Percentiles rank a stretch among this genome's conserved stretches.
phyloP scores from a whole-genome alignment of 2,797 vertebrate genomes.

The Taeniopygia guttata region DNA sequence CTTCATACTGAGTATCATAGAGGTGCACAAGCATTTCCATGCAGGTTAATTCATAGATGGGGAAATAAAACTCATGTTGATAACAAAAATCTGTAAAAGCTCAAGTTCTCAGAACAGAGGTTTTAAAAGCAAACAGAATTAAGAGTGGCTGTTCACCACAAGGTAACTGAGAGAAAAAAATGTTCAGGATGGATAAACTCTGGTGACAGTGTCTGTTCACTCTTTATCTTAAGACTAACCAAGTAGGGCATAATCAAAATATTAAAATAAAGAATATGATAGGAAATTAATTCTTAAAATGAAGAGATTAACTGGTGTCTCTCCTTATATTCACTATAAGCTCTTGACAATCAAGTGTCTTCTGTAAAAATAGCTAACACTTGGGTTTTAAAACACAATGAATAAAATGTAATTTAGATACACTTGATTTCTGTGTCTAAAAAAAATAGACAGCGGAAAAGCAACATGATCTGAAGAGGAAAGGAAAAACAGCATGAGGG shows the following conservation, averaged over 20 bases:
- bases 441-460: background rate
- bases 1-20: background rate
- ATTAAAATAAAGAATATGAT: slow-evolving; percentile 15
- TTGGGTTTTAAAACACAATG: background rate
- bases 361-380: background rate
- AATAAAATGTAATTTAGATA: slow-evolving; percentile 44
- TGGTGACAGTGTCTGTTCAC: background rate
- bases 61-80: background rate
- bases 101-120: background rate
- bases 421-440: background rate
- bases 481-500: background rate
- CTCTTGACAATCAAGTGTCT: background rate
- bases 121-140: background rate
- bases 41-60: background rate
- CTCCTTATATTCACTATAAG: slow-evolving; percentile 1
- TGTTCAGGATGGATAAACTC: background rate
- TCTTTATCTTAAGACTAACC: background rate
- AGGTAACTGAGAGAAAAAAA: background rate
- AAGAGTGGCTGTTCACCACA: background rate
- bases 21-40: background rate
- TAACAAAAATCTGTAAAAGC: background rate
- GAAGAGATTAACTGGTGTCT: slow-evolving; percentile 1
- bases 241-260: slow-evolving; percentile 9
- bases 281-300: slow-evolving; percentile 1
- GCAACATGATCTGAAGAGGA: background rate